Evolutionary conservation across 2,797 vertebrate species (phyloP).

Genomic region (Enteromius thamalakanensis): DNA sequence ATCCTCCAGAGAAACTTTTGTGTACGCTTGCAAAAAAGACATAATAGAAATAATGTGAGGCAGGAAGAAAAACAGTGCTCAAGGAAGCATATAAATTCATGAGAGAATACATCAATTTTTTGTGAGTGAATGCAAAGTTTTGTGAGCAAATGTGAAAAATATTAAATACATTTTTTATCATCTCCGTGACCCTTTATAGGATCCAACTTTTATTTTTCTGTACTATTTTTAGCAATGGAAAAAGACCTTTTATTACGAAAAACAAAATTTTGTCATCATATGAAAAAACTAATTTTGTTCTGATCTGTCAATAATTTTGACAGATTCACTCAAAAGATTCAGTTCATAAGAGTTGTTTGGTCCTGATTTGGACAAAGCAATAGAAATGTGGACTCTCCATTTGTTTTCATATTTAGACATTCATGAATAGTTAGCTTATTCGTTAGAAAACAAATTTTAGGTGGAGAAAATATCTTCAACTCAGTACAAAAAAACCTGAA

Average conservation of each 20-base stretch:
- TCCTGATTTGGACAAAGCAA: not conserved
- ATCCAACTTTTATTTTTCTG: not conserved
- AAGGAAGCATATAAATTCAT: not conserved
- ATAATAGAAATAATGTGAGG: not conserved
- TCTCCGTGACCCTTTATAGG: not conserved
- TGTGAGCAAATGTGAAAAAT: not conserved
- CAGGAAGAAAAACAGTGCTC: not conserved
- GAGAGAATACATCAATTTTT: not conserved
- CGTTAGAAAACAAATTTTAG: not conserved
- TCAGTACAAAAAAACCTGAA: not conserved
- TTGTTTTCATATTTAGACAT: not conserved
- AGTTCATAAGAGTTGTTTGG: not conserved
- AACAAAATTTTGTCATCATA: not conserved
- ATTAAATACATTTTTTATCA: not conserved
- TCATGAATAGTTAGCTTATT: not conserved
- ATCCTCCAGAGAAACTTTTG: not conserved
- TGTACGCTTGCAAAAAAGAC: not conserved
- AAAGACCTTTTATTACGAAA: not conserved
- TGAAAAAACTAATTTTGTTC: not conserved
- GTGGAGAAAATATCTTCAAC: not conserved
- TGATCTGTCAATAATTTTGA: not conserved
- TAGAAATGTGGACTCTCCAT: not conserved
- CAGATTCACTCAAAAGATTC: not conserved
- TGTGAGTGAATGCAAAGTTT: not conserved
- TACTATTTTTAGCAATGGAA: not conserved